phyloP scores from a whole-genome alignment of 64 coral and sea anemone genomes.

The Actinia equina region DNA sequence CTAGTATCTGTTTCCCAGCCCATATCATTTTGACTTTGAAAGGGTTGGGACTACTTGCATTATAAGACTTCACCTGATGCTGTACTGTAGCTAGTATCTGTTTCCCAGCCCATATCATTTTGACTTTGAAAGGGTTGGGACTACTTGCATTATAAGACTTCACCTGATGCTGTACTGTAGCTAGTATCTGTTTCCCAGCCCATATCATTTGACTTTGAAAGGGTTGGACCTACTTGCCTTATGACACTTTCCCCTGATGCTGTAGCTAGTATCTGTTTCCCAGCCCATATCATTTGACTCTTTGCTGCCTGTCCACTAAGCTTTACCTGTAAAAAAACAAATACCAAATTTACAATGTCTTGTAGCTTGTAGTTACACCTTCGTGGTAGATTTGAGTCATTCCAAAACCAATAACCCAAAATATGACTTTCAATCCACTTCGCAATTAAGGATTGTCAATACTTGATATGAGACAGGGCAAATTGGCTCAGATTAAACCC shows the following conservation, averaged over 20 bases:
- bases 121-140: no score
- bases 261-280: slow-evolving; percentile 79
- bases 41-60: slow-evolving; percentile 36
- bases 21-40: slow-evolving; percentile 96
- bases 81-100: slow-evolving; percentile 82
- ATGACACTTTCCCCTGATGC: slow-evolving; percentile 88
- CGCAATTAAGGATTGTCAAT: no score
- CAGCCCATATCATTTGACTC: slow-evolving; percentile 97
- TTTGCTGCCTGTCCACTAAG: slow-evolving; percentile 79
- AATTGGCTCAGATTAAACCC: no score
- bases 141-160: no score
- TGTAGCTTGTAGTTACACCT: no score
- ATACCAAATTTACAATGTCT: no score
- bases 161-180: no score
- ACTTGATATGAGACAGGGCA: no score
- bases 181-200: slow-evolving; percentile 58
- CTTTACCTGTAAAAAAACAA: slow-evolving; percentile 63
- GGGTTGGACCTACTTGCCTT: slow-evolving; percentile 34
- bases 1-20: no score
- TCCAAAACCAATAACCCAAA: no score
- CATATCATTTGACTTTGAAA: slow-evolving; percentile 77
- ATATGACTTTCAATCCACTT: no score
- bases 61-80: slow-evolving; percentile 82
- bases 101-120: slow-evolving; percentile 94
- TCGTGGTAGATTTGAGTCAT: no score